These are phyloP conservation scores for Allygus modestus DNA, from an alignment of 2,888 invertebrate genomes.

Conservation along the genomic window DNA sequence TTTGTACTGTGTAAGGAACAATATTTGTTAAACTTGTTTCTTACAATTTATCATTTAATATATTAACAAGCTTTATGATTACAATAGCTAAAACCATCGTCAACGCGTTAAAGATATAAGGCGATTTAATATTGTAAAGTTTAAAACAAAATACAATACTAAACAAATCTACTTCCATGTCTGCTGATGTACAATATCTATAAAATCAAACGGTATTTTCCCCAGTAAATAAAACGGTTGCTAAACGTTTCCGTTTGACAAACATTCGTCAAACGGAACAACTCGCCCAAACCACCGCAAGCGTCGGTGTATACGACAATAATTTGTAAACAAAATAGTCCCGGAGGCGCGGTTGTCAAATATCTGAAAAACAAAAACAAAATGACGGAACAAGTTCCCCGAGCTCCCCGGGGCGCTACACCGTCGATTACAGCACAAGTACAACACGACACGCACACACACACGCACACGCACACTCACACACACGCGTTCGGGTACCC, in stretches of 20 bases:
- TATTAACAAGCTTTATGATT: no score
- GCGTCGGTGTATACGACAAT: conserved; percentile 10
- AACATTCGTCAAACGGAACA: background rate
- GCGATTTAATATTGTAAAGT: no score
- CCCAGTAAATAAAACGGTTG: background rate
- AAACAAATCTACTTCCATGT: no score
- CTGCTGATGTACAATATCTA: no score
- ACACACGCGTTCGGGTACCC: no score
- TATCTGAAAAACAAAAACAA: conserved; percentile 32
- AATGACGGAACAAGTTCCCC: conserved; percentile 4
- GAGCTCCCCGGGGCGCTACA: conserved; percentile 5
- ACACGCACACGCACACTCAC: background rate
- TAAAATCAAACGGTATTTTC: no score
- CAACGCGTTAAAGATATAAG: no score
- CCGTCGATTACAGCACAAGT: background rate
- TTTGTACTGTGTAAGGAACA: no score
- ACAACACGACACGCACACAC: background rate
- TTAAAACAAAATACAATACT: no score
- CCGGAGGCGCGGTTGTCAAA: conserved; percentile 22
- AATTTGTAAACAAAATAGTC: conserved; percentile 17
- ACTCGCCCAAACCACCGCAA: background rate
- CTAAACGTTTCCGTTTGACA: background rate
- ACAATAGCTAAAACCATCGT: no score
- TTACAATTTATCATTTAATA: no score
- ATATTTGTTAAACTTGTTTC: no score